phyloP scores from a whole-genome alignment of 1,140 invertebrate genomes.

The Meloidogyne chitwoodi region DNA sequence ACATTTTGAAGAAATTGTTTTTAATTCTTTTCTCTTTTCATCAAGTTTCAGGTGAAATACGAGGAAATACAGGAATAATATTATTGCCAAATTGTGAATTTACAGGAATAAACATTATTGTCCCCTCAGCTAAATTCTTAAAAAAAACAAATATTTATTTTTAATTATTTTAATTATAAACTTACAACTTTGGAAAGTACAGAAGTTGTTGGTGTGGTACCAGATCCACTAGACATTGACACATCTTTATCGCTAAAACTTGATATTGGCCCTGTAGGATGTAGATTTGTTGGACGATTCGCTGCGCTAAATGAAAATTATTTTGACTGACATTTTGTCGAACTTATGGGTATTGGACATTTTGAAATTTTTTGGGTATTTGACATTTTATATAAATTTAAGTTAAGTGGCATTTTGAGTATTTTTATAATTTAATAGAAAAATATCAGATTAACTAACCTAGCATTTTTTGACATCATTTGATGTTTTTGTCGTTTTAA shows the following conservation, averaged over 20 bases:
- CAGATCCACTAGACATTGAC: background rate
- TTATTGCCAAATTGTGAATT: conserved; percentile 12
- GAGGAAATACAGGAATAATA: conserved; percentile 14
- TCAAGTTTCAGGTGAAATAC: conserved; percentile 5
- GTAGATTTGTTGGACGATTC: background rate
- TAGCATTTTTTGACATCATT: conserved; percentile 20
- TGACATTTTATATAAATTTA: background rate
- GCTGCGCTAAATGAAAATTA: background rate
- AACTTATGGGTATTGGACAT: background rate
- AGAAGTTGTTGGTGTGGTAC: background rate
- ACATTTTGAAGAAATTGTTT: background rate
- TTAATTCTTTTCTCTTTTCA: background rate
- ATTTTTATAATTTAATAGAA: background rate
- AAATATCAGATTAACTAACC: background rate
- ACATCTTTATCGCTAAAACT: background rate
- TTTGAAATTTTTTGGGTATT: background rate
- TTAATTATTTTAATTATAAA: background rate
- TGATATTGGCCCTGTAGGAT: background rate
- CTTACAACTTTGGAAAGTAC: background rate
- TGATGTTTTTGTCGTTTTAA: conserved; percentile 5
- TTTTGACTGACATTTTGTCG: background rate
- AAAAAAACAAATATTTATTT: background rate
- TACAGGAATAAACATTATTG: conserved; percentile 3
- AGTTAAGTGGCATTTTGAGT: background rate
- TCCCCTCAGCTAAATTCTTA: background rate